Percentiles rank a stretch among this genome's conserved stretches.
These are phyloP conservation scores for Dasypolia templi DNA, from an alignment of 2,888 invertebrate genomes.

Conservation along the genomic window DNA sequence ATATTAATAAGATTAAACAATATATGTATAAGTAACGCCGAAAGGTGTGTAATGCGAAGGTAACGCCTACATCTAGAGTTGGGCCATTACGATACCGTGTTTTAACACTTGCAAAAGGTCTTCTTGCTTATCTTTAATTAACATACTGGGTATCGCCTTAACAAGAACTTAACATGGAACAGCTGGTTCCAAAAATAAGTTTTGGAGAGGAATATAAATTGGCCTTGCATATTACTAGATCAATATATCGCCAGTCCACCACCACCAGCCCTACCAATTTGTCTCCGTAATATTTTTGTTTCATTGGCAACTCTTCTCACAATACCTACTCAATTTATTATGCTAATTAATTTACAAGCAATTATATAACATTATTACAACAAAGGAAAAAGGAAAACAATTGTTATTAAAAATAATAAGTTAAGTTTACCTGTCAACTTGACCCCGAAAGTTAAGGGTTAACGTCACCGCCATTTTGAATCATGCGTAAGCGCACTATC, in stretches of 20 bases:
- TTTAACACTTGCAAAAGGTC: conserved; percentile 48
- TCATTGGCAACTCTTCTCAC: neutral
- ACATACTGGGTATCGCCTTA: conserved; percentile 50
- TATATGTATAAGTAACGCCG: conserved; percentile 26
- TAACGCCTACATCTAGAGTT: conserved; percentile 49
- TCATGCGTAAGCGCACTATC: conserved; percentile 71
- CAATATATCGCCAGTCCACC: neutral
- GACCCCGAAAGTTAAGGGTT: conserved; percentile 56
- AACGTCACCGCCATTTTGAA: conserved; percentile 66
- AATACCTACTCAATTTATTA: neutral
- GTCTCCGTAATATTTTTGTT: neutral
- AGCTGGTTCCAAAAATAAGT: conserved; percentile 29
- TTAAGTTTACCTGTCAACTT: conserved; percentile 46
- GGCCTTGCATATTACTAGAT: conserved; percentile 25
- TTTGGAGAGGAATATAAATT: conserved; percentile 41
- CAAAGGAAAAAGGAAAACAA: neutral
- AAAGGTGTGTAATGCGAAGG: conserved; percentile 55
- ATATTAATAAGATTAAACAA: conserved; percentile 59
- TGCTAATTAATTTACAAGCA: neutral
- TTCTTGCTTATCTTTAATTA: conserved; percentile 49
- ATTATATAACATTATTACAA: neutral
- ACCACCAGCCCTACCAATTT: conserved; percentile 6
- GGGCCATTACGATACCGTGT: conserved; percentile 42
- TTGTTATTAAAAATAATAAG: conserved; percentile 17
- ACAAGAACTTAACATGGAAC: conserved; percentile 24